Percentiles rank a stretch among this genome's conserved stretches.
Evolutionary conservation across 2,797 vertebrate genomes (phyloP).

Genomic region (Pangasius larnaudii): DNA sequence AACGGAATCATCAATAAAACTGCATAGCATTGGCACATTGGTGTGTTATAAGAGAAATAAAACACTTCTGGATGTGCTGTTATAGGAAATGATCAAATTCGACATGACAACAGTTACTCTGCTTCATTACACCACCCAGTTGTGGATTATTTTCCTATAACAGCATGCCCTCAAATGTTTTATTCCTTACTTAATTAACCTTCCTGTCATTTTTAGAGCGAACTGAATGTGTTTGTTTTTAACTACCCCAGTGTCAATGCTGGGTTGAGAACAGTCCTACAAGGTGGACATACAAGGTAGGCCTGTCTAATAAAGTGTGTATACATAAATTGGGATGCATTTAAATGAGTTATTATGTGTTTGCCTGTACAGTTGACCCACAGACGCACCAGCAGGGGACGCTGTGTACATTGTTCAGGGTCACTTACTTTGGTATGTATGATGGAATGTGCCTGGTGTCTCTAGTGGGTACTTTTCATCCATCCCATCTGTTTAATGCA

Average conservation of each 20-base stretch:
- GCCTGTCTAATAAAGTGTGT: background rate
- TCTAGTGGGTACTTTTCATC: constrained; percentile 23
- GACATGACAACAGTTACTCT: background rate
- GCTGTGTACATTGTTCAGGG: constrained; percentile 35
- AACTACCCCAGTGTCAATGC: background rate
- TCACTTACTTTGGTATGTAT: constrained; percentile 33
- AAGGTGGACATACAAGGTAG: background rate
- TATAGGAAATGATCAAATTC: background rate
- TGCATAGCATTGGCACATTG: background rate
- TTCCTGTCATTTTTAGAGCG: background rate
- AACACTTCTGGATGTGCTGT: background rate
- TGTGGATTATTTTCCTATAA: background rate
- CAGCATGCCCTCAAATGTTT: background rate
- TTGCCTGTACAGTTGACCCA: background rate
- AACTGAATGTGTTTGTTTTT: background rate
- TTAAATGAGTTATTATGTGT: background rate
- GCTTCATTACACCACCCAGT: background rate
- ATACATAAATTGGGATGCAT: background rate
- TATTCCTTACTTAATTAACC: background rate
- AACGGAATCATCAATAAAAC: background rate
- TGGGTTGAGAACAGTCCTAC: background rate
- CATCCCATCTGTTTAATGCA: constrained; percentile 29
- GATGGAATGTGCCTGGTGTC: constrained; percentile 50
- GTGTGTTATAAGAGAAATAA: background rate
- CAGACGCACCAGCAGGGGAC: constrained; percentile 51